A percentile compares a stretch with the other conserved stretches of the same genome.
Evolutionary conservation across 1,140 invertebrate species (phyloP).

Genomic region (Parapsyche elsis): DNA sequence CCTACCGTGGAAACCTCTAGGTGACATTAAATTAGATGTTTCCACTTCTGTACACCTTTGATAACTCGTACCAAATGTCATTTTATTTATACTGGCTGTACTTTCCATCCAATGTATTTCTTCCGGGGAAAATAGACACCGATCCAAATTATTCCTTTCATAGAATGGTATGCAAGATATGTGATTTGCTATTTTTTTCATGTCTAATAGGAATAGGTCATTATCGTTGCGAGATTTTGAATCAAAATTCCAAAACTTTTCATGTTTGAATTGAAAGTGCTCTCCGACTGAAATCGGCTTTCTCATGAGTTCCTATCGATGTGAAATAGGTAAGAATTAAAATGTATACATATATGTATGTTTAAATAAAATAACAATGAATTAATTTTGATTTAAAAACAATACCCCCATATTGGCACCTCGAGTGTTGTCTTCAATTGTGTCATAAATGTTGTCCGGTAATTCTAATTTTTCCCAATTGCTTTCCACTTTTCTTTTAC

Average conservation of each 20-base stretch:
- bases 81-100: constrained; percentile 55
- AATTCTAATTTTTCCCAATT: constrained; percentile 66
- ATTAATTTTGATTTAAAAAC: neutral
- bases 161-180: constrained; percentile 63
- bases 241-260: constrained; percentile 64
- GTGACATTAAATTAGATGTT: too few species aligned
- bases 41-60: too few species aligned
- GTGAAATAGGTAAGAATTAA: constrained; percentile 38
- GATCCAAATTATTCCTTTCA: constrained; percentile 62
- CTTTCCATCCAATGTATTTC: constrained; percentile 63
- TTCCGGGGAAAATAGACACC: constrained; percentile 59
- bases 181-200: constrained; percentile 60
- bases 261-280: constrained; percentile 68
- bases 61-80: too few species aligned
- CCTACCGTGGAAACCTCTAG: too few species aligned
- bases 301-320: constrained; percentile 62
- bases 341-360: neutral
- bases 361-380: neutral
- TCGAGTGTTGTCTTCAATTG: constrained; percentile 59
- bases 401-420: constrained; percentile 65
- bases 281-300: constrained; percentile 62
- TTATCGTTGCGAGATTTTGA: constrained; percentile 61
- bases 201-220: constrained; percentile 65
- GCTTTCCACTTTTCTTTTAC: constrained; percentile 66
- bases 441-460: constrained; percentile 63